Evolutionary conservation across 2,797 vertebrate species (phyloP).

Genomic region (Cygnus olor): DNA sequence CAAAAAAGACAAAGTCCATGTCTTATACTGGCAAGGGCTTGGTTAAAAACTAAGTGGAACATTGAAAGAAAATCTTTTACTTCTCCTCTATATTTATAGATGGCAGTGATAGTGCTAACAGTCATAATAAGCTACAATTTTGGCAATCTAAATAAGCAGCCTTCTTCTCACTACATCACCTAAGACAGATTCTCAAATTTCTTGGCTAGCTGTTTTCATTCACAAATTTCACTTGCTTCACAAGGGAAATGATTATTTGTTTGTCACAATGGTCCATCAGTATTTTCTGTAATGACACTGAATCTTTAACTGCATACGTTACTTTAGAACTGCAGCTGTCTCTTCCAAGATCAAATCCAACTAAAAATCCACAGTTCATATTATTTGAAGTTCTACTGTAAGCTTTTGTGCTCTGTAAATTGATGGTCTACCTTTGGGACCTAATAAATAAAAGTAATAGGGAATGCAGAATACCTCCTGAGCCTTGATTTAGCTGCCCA

Average conservation of each 20-base stretch:
- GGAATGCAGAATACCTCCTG: not conserved
- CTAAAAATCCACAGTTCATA: not conserved
- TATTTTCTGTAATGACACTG: not conserved
- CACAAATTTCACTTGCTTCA: not conserved
- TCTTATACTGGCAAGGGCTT: not conserved
- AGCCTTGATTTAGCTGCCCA: not conserved
- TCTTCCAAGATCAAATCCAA: not conserved
- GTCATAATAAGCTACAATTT: not conserved
- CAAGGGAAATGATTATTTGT: not conserved
- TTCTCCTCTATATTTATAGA: not conserved
- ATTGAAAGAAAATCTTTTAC: not conserved
- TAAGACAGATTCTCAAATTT: not conserved
- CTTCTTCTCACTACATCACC: not conserved
- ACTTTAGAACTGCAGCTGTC: not conserved
- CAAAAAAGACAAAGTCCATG: not conserved
- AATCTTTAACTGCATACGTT: not conserved
- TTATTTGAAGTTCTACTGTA: not conserved
- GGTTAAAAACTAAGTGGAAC: not conserved
- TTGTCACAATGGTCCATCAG: not conserved
- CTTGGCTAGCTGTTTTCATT: not conserved
- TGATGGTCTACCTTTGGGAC: not conserved
- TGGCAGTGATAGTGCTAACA: not conserved
- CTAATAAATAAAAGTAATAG: not conserved
- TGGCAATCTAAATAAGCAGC: not conserved
- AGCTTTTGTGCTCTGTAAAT: not conserved